These are phyloP conservation scores for Gambusia yucatana DNA, from an alignment of 2,797 vertebrate species.

Conservation along the genomic window DNA sequence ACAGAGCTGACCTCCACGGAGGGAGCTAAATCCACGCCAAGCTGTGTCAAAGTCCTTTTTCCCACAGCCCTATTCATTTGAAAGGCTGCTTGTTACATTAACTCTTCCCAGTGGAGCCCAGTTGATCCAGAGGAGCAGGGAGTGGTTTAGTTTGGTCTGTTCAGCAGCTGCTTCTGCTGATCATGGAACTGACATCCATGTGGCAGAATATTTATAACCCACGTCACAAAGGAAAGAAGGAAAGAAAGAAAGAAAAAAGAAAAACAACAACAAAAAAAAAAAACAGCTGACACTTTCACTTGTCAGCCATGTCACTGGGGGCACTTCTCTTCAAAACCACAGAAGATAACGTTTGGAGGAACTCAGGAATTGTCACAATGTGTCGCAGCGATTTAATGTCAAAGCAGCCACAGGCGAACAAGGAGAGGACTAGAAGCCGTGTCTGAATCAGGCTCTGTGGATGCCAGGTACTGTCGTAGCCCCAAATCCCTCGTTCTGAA, in stretches of 20 bases:
- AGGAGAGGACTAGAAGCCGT: slow-evolving; percentile 30
- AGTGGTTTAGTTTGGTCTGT: slow-evolving; percentile 49
- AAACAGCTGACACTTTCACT: slow-evolving; percentile 43
- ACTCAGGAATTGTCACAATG: slow-evolving; percentile 31
- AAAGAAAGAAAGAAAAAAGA: neutral
- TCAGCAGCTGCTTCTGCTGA: slow-evolving; percentile 51
- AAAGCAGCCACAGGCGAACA: slow-evolving; percentile 36
- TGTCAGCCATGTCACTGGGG: slow-evolving; percentile 22
- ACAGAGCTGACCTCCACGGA: neutral
- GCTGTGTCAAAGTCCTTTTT: neutral
- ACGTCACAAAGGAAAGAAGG: slow-evolving; percentile 39
- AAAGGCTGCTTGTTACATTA: slow-evolving; percentile 37
- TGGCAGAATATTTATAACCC: slow-evolving; percentile 67
- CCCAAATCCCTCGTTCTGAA: neutral
- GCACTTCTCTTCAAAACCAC: neutral
- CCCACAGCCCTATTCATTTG: neutral
- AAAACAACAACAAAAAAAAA: slow-evolving; percentile 11
- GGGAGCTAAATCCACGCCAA: neutral
- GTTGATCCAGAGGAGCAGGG: slow-evolving; percentile 46
- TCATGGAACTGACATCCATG: slow-evolving; percentile 57
- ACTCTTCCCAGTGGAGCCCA: slow-evolving; percentile 22
- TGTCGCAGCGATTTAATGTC: slow-evolving; percentile 29
- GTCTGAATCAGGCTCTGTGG: slow-evolving; percentile 26
- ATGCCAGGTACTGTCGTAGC: slow-evolving; percentile 22
- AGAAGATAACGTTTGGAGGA: slow-evolving; percentile 26